A percentile compares a stretch with the other conserved stretches of the same genome.
phyloP scores from a whole-genome alignment of 2,113 vertebrate species.

The Spilogale gracilis region DNA sequence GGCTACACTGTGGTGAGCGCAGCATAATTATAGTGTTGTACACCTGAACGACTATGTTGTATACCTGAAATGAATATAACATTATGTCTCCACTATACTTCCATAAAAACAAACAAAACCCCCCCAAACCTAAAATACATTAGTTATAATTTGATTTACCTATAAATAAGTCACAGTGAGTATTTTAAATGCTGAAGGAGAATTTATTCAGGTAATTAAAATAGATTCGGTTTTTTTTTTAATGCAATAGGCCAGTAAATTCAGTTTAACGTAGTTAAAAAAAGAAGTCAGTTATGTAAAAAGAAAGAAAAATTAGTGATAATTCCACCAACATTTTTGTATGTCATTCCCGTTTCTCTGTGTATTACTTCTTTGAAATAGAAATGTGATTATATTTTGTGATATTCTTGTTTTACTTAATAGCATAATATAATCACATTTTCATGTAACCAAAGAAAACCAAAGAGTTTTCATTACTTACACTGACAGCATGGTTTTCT shows the following conservation, averaged over 20 bases:
- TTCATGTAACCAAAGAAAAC: background rate
- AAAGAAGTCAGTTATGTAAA: slow-evolving; percentile 44
- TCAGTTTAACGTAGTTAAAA: background rate
- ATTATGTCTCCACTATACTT: background rate
- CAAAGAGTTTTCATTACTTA: slow-evolving; percentile 42
- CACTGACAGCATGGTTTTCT: background rate
- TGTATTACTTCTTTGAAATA: slow-evolving; percentile 39
- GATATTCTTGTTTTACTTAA: slow-evolving; percentile 12
- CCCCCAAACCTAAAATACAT: background rate
- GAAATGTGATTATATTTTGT: slow-evolving; percentile 54
- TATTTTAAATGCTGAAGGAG: background rate
- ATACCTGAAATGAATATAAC: background rate
- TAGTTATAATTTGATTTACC: background rate
- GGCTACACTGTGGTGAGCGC: background rate
- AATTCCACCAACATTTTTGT: background rate
- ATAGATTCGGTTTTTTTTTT: slow-evolving; percentile 17
- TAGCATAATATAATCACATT: slow-evolving; percentile 1
- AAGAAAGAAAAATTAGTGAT: slow-evolving; percentile 18
- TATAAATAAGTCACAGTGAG: background rate
- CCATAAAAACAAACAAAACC: background rate
- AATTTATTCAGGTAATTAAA: slow-evolving; percentile 13
- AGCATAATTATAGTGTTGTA: background rate
- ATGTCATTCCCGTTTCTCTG: background rate
- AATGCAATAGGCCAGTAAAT: background rate
- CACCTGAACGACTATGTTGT: background rate